Evolutionary conservation across 2,797 vertebrate species (phyloP).

Genomic region (Hipposideros larvatus): DNA sequence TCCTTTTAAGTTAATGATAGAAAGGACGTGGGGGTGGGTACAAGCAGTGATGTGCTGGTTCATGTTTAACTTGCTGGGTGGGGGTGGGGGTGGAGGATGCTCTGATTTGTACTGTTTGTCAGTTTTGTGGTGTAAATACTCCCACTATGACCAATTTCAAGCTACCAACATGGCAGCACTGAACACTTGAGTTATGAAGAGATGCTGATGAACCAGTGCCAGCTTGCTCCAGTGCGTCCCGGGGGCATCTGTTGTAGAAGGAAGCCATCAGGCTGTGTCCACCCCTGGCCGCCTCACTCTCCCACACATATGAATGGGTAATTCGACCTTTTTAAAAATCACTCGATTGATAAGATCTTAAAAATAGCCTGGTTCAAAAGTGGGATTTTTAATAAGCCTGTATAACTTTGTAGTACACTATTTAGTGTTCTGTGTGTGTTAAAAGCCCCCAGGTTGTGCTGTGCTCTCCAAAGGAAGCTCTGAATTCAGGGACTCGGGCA

Average conservation of each 20-base stretch:
- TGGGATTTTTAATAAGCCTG: not conserved
- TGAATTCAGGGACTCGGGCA: not conserved
- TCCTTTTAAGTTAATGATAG: not conserved
- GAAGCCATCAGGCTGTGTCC: too few relatives aligned
- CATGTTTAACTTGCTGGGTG: not conserved
- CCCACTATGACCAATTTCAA: not conserved
- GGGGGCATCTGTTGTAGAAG: not conserved
- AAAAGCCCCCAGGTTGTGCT: not conserved
- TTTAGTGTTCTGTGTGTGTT: not conserved
- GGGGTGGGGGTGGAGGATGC: rapidly evolving
- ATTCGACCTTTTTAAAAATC: not conserved
- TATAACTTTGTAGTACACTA: not conserved
- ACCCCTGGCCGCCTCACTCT: not conserved
- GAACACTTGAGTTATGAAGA: not conserved
- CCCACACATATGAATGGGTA: not conserved
- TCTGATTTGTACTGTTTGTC: not conserved
- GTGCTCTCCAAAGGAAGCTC: not conserved
- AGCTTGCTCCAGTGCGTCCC: rapidly evolving
- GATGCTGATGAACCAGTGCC: rapidly evolving
- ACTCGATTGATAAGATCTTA: not conserved
- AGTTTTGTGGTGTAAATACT: not conserved
- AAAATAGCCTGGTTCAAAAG: not conserved
- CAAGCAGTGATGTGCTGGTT: not conserved
- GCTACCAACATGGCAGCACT: not conserved
- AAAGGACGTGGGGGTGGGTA: not conserved